These are phyloP conservation scores for Sternotherus odoratus DNA, from an alignment of 2,797 vertebrate genomes.

Conservation along the genomic window DNA sequence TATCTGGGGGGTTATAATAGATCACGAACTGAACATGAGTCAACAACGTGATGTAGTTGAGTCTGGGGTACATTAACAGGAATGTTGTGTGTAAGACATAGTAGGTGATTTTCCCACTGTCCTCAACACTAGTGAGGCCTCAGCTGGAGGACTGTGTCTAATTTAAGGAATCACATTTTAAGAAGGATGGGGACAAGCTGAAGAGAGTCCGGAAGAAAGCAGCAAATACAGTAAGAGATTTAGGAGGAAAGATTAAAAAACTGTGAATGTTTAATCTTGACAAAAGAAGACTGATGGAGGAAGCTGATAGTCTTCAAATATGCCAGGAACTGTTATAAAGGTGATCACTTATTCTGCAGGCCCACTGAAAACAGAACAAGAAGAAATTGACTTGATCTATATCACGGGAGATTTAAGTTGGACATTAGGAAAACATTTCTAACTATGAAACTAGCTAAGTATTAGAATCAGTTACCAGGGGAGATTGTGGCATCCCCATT, in stretches of 20 bases:
- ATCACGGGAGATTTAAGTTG: not conserved
- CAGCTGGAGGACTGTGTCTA: not conserved
- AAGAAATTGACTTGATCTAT: not conserved
- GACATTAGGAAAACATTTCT: not conserved
- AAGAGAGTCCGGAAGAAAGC: not conserved
- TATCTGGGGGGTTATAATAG: not conserved
- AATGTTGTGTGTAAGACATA: not conserved
- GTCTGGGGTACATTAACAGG: not conserved
- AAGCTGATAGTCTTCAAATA: not conserved
- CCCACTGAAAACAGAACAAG: not conserved
- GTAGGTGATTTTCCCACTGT: not conserved
- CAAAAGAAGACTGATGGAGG: not conserved
- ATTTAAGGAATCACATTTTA: not conserved
- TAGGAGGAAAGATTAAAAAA: not conserved
- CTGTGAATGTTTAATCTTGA: not conserved
- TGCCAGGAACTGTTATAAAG: not conserved
- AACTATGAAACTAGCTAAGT: not conserved
- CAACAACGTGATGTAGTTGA: not conserved
- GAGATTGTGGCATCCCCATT: not conserved
- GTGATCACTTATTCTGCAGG: not conserved
- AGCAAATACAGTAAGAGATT: not conserved
- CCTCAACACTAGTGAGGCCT: not conserved
- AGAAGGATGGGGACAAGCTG: not conserved
- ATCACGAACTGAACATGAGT: not conserved
- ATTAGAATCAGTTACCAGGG: not conserved